phyloP scores from a whole-genome alignment of 1,140 invertebrate genomes.

The Aphidius gifuensis region DNA sequence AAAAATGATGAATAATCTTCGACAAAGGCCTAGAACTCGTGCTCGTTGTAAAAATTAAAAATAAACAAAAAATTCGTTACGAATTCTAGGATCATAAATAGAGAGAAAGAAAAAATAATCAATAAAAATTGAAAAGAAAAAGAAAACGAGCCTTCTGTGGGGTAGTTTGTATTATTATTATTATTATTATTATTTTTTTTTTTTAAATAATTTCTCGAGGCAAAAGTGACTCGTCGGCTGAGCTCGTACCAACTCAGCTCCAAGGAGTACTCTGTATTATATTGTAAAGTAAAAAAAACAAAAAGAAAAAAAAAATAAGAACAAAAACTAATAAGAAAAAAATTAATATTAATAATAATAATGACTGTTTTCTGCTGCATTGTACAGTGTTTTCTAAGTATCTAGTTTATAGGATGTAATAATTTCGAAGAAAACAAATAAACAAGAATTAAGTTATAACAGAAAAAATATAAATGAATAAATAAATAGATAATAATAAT shows the following conservation, averaged over 20 bases:
- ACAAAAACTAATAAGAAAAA: too few relatives aligned
- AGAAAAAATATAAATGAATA: constrained; percentile 26
- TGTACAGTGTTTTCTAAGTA: constrained; percentile 59
- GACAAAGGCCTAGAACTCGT: too few relatives aligned
- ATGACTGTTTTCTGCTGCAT: constrained; percentile 52
- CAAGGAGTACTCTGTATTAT: constrained; percentile 51
- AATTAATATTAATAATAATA: constrained; percentile 7
- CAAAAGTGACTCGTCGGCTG: constrained; percentile 29
- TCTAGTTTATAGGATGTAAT: constrained; percentile 57
- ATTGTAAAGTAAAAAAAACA: constrained; percentile 51
- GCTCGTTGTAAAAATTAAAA: neutral
- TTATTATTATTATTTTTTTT: too few relatives aligned
- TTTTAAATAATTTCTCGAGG: constrained; percentile 20
- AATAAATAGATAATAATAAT: constrained; percentile 13
- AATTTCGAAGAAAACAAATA: neutral
- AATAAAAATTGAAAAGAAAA: constrained; percentile 15
- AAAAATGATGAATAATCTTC: too few relatives aligned
- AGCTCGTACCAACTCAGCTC: constrained; percentile 36
- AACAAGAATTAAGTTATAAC: too few relatives aligned
- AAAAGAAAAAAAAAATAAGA: too few relatives aligned
- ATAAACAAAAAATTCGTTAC: too few relatives aligned
- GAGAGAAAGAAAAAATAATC: neutral
- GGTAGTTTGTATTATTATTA: neutral
- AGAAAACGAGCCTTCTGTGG: constrained; percentile 10
- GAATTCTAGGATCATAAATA: neutral